Base-by-base conservation (phyloP, 2,888 invertebrate species). In the Lasioglossum calceatum region DNA sequence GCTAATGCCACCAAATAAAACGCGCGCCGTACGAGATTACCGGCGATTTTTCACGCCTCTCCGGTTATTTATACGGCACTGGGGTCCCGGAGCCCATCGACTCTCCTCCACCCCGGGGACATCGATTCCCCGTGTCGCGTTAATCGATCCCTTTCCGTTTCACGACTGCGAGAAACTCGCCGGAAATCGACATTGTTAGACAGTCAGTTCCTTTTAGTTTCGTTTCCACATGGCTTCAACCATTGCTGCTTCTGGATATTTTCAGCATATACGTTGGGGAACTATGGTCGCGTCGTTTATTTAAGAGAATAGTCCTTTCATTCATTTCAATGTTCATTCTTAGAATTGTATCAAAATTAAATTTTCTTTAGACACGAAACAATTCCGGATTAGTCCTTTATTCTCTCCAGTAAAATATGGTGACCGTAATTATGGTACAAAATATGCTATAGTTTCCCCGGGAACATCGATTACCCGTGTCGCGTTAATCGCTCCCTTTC, bases 1-100 rank as follows among this genome's bases (percentile, higher is more conserved):
- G 86, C 87, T 87, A 87, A 87, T 87, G 81, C 81, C 77, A 36
- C 77, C 70, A 67, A 87, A 87, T 87, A 79, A 87, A 87, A 87
- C 50, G 79, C 81, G 77, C 87, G 72, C 16, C 76, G 81, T 61
- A 64, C 75, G 84, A 81, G 87, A 87, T 84, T 81, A 73, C 84
- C 42, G 79, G 79, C 74, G 84, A 87, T 87, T 82, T 87, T 87
- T 87, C 87, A 87, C 84, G 44, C 39, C 50, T 47, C 36, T 50
- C 36, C 58, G 81, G 61, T 87, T 76, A 87, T 87, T 87, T 87
- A 87, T 87, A 76, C 78, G 61, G 47, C 23, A 72, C 5, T 16
- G 44, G 47, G 54, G 12, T 47, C 61, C 42, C 75, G 36, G 27
- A 39, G 36, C 44, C 76, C 64, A 4, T 64, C 19, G n/a, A 70